phyloP scores from a whole-genome alignment of 2,113 vertebrate genomes.

The Halichoeres trimaculatus region DNA sequence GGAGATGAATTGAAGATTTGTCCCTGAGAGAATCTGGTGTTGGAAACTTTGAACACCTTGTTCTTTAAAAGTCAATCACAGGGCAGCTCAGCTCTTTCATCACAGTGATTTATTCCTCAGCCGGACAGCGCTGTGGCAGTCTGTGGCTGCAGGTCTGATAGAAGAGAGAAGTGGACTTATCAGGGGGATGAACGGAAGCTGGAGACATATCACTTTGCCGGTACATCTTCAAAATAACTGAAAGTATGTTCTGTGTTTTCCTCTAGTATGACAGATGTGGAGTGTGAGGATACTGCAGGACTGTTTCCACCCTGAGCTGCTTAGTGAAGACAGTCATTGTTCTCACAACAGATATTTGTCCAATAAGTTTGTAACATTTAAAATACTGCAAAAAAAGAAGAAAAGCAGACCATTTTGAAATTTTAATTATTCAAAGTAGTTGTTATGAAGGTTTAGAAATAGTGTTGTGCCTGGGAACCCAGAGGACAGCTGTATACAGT shows the following conservation, averaged over 20 bases:
- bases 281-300: background rate
- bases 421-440: too few species aligned
- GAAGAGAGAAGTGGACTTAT: conserved; percentile 8
- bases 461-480: too few species aligned
- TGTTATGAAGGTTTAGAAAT: too few species aligned
- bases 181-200: conserved; percentile 5
- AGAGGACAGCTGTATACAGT: too few species aligned
- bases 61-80: conserved; percentile 49
- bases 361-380: too few species aligned
- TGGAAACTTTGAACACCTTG: conserved; percentile 42
- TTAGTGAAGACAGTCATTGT: too few species aligned
- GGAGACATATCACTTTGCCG: background rate
- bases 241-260: background rate
- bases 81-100: conserved; percentile 25
- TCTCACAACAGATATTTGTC: too few species aligned
- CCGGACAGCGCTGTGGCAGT: background rate
- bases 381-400: too few species aligned
- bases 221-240: background rate
- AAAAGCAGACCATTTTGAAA: too few species aligned
- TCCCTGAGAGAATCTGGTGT: conserved; percentile 36
- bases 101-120: conserved; percentile 42
- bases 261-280: background rate
- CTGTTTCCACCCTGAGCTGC: background rate
- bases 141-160: conserved; percentile 16
- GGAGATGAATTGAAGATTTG: conserved; percentile 24